Percentiles rank a stretch among this genome's conserved stretches.
Evolutionary conservation across 1,140 invertebrate species (phyloP).

Genomic region (Drosophila serrata): DNA sequence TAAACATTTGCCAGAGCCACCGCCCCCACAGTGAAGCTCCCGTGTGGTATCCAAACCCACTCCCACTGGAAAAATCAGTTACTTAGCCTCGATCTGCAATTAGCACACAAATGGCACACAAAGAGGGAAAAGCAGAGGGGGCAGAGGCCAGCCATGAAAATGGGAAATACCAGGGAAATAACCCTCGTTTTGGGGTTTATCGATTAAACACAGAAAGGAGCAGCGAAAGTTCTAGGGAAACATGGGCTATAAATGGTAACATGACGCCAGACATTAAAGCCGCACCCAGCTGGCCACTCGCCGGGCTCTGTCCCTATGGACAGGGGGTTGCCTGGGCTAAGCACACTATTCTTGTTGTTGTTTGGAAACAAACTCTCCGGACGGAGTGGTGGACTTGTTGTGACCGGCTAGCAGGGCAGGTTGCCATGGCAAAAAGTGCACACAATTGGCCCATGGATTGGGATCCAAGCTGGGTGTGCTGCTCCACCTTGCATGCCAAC

Average conservation of each 20-base stretch:
- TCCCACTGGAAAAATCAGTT: constrained; percentile 44
- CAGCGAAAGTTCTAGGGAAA: constrained; percentile 70
- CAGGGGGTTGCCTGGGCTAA: constrained; percentile 52
- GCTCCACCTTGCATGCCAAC: constrained; percentile 26
- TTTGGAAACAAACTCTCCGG: constrained; percentile 64
- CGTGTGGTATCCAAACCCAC: not conserved
- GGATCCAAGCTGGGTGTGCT: constrained; percentile 16
- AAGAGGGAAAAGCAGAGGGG: not conserved
- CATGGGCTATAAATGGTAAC: constrained; percentile 64
- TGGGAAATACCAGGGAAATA: constrained; percentile 31
- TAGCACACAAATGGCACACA: constrained; percentile 42
- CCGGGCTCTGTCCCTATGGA: constrained; percentile 42
- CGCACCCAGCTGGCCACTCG: constrained; percentile 61
- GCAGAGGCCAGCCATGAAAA: constrained; percentile 14
- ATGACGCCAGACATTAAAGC: constrained; percentile 77
- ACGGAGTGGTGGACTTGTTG: constrained; percentile 57
- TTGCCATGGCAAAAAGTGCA: constrained; percentile 62
- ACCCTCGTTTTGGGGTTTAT: constrained; percentile 41
- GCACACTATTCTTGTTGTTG: constrained; percentile 34
- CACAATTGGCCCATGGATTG: not conserved
- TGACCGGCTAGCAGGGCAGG: constrained; percentile 41
- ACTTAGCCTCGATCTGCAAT: constrained; percentile 64
- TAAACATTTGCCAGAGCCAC: constrained; percentile 13
- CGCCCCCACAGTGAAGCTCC: constrained; percentile 23
- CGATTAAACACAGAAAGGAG: constrained; percentile 67